A percentile compares a stretch with the other conserved stretches of the same genome.
Evolutionary conservation across 2,113 vertebrate genomes (phyloP).

Genomic region (Prinia subflava): DNA sequence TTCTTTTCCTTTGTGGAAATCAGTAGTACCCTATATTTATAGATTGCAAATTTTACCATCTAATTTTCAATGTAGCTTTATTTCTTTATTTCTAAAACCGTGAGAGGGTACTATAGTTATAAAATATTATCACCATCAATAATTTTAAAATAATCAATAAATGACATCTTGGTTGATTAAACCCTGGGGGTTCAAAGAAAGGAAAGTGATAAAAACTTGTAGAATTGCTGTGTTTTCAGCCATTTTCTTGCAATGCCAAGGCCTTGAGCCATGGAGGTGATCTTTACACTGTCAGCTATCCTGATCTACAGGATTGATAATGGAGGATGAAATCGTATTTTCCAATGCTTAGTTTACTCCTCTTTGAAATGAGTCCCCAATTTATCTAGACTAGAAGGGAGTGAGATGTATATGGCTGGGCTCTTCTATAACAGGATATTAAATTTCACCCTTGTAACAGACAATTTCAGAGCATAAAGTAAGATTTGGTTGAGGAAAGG

Average conservation of each 20-base stretch:
- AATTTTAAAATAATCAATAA: not conserved
- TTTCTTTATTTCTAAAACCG: not conserved
- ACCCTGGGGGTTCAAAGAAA: not conserved
- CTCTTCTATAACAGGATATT: not conserved
- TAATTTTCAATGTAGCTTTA: not conserved
- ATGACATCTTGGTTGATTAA: not conserved
- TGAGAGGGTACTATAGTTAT: not conserved
- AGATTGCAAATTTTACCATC: not conserved
- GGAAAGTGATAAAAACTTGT: not conserved
- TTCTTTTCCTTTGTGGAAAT: not conserved
- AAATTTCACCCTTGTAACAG: not conserved
- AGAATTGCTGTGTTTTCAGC: not conserved
- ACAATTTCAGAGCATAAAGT: not conserved
- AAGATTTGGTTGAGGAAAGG: not conserved
- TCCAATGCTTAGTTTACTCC: constrained; percentile 4
- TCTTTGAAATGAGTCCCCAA: not conserved
- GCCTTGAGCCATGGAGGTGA: not conserved
- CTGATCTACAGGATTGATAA: constrained; percentile 6
- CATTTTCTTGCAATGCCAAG: not conserved
- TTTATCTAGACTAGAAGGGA: not conserved
- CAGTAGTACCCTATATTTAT: not conserved
- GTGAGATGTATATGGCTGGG: not conserved
- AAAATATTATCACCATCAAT: not conserved
- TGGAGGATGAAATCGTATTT: constrained; percentile 1
- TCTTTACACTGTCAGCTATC: not conserved